Evolutionary conservation across 2,888 invertebrate species (phyloP).

Genomic region (Lasius platythorax): DNA sequence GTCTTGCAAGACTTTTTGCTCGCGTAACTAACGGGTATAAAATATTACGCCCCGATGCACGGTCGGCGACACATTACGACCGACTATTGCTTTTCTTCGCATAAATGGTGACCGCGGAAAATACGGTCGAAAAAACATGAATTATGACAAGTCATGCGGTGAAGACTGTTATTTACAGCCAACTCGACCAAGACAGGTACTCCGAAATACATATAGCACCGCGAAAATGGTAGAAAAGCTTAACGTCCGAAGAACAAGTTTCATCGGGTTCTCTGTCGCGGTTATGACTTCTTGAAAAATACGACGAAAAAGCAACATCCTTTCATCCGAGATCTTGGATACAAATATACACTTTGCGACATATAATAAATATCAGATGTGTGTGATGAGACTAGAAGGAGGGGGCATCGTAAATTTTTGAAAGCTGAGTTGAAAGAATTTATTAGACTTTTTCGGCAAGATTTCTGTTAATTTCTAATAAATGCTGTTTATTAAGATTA

Average conservation of each 20-base stretch:
- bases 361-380: background rate
- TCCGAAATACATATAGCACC: constrained; percentile 8
- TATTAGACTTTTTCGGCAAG: background rate
- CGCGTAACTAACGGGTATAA: constrained; percentile 28
- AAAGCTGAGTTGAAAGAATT: background rate
- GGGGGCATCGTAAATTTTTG: background rate
- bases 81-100: background rate
- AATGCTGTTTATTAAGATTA: background rate
- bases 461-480: background rate
- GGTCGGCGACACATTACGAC: constrained; percentile 32
- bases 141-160: constrained; percentile 39
- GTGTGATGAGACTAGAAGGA: background rate
- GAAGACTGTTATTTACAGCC: constrained; percentile 44
- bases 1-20: constrained; percentile 38
- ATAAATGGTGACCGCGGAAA: constrained; percentile 25
- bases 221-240: constrained; percentile 24
- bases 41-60: constrained; percentile 26
- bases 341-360: background rate
- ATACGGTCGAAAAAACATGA: constrained; percentile 48
- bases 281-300: constrained; percentile 30
- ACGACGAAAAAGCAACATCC: constrained; percentile 7
- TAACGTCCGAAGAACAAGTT: constrained; percentile 21
- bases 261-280: constrained; percentile 17
- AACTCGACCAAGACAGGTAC: constrained; percentile 21
- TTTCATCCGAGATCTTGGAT: background rate